Evolutionary conservation across 2,797 vertebrate genomes (phyloP).

Genomic region (Coreius guichenoti): DNA sequence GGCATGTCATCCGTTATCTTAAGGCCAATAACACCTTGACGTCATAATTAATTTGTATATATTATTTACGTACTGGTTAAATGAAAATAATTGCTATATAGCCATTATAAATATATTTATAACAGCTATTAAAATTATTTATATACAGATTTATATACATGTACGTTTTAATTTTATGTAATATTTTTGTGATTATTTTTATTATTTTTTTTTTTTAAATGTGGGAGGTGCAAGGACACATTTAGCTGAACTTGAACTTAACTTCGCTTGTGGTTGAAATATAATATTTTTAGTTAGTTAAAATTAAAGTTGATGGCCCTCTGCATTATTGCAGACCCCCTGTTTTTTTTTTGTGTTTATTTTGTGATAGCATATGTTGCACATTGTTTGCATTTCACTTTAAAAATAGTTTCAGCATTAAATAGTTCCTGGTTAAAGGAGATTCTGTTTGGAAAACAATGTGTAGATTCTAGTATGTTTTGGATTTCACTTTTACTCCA

Average conservation of each 20-base stretch:
- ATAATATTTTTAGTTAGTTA: background rate
- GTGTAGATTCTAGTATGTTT: slow-evolving; percentile 1
- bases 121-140: background rate
- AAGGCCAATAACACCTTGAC: background rate
- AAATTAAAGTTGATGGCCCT: background rate
- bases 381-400: background rate
- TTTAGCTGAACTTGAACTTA: background rate
- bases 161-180: background rate
- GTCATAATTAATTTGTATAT: background rate
- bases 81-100: background rate
- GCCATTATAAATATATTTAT: background rate
- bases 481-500: background rate
- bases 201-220: no score
- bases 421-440: background rate
- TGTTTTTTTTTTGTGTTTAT: background rate
- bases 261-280: background rate
- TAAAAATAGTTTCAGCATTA: background rate
- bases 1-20: background rate
- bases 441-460: slow-evolving; percentile 9
- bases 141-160: background rate
- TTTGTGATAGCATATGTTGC: background rate
- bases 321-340: background rate
- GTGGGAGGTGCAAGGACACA: background rate
- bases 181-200: background rate
- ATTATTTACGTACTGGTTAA: background rate